Evolutionary conservation across 2,797 vertebrate genomes (phyloP), one percentile per base, ranked within the genome.

Genomic region (Erpetoichthys calabaricus): DNA sequence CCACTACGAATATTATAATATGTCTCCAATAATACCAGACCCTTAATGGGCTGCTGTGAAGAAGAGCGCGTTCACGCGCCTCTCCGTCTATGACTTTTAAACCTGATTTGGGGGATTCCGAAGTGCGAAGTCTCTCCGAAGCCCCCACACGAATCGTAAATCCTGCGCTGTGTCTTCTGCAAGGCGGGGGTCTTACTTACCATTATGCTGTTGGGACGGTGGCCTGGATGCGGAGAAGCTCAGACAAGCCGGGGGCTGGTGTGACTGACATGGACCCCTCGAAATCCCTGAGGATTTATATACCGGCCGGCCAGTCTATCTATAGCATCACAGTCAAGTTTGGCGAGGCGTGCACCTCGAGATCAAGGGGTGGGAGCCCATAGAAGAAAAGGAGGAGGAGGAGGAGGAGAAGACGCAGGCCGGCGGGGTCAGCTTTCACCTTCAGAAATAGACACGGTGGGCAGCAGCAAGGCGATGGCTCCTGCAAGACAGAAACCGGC

Each of bases 291-390:
- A 61, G 80, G 67, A 58, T 76, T 94, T 94, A 87, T 92, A 93
- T 94, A 94, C 80, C 60, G 69, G 71, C 67, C 61, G 65, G 60
- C 51, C 62, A 67, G 72, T 73, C 88, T 94, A 93, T 92, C 87
- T 90, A 83, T 93, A 93, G 90, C 77, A 72, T 57, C 78, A 65
- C 64, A 78, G 74, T 86, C 83, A 86, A 81, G 80, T 86, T 87
- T 85, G 86, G 59, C 53, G 25, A 25, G 49, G 8, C 49, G 8
- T 10, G 4, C 49, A 8, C 49, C 49, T 1, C 25, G 49, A 3
- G 25, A 10, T 10, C 49, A 10, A 8, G 3, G 25, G 4, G 8
- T 10, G 8, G 49, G 49, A 10, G 49, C 8, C 49, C 8, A 10
- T 8, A 49, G 10, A 25, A 25, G 25, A 25, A 25, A 25, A 75